Evolutionary conservation across 2,797 vertebrate species (phyloP).

Genomic region (Notoglanidium macrostoma): DNA sequence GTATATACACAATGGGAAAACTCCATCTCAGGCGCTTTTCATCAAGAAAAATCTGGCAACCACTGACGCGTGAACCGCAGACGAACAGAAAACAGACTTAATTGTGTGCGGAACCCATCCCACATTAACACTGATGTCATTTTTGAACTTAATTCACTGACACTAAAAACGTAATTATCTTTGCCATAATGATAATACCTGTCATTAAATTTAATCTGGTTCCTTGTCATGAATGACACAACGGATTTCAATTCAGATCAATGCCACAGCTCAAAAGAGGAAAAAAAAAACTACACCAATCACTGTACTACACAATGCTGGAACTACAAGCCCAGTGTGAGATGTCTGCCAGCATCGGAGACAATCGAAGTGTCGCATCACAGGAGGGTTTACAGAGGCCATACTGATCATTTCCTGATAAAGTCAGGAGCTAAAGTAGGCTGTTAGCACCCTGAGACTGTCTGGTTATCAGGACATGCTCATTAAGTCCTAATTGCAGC

Average conservation of each 20-base stretch:
- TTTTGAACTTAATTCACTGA: neutral
- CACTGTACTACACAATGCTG: no score
- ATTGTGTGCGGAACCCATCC: neutral
- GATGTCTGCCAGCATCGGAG: constrained; percentile 18
- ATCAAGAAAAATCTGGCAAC: neutral
- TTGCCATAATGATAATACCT: neutral
- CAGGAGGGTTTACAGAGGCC: constrained; percentile 8
- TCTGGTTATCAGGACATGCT: constrained; percentile 35
- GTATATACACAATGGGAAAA: neutral
- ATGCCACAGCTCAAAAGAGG: neutral
- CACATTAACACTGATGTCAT: neutral
- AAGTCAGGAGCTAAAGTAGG: constrained; percentile 44
- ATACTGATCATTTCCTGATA: constrained; percentile 34
- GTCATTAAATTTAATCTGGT: neutral
- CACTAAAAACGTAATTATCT: neutral
- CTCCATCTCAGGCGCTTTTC: neutral
- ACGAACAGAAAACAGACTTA: neutral
- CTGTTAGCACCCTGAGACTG: constrained; percentile 29
- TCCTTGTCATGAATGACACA: neutral
- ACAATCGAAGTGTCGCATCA: constrained; percentile 1
- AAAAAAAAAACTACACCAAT: no score
- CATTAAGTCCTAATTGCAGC: constrained; percentile 43
- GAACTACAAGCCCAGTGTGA: constrained; percentile 1
- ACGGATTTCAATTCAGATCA: neutral
- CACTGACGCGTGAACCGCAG: neutral